A percentile compares a stretch with the other conserved stretches of the same genome.
phyloP scores from a whole-genome alignment of 2,888 invertebrate genomes.

The Oscheius myriophilus region DNA sequence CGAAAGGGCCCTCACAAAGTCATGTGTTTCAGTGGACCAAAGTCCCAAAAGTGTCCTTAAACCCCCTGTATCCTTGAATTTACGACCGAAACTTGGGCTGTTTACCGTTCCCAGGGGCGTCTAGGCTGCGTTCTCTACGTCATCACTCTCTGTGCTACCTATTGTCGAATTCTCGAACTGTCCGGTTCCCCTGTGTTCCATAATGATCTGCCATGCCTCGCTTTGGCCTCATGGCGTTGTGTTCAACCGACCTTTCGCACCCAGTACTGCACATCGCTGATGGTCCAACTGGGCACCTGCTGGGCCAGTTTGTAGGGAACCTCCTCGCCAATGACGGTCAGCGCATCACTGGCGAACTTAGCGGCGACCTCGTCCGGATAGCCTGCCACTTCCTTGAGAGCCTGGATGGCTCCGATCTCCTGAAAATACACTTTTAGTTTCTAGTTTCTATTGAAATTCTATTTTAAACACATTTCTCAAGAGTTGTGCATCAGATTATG shows the following conservation, averaged over 20 bases:
- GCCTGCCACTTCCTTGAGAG: conserved; percentile 92
- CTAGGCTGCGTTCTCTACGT: not conserved
- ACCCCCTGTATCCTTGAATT: too few species aligned
- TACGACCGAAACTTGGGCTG: too few species aligned
- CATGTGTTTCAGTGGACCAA: too few species aligned
- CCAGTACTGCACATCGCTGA: conserved; percentile 96
- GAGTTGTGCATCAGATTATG: not conserved
- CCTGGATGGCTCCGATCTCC: conserved; percentile 93
- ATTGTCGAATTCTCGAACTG: not conserved
- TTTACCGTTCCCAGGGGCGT: too few species aligned
- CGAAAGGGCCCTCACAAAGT: too few species aligned
- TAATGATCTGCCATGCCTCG: not conserved
- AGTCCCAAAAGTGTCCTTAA: too few species aligned
- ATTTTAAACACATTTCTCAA: not conserved
- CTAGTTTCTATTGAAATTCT: not conserved
- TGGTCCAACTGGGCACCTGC: conserved; percentile 96
- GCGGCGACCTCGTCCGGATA: conserved; percentile 97
- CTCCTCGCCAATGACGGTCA: conserved; percentile 85
- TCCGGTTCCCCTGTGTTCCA: not conserved
- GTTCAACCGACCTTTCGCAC: conserved; percentile 81
- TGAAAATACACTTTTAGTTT: conserved; percentile 70
- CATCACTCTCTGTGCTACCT: conserved; percentile 10
- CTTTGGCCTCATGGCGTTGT: too few species aligned
- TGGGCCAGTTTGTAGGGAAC: conserved; percentile 97
- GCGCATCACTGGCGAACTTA: conserved; percentile 82